A percentile compares a stretch with the other conserved stretches of the same genome.
phyloP scores from a whole-genome alignment of 2,113 vertebrate species.

The Azemiops feae region DNA sequence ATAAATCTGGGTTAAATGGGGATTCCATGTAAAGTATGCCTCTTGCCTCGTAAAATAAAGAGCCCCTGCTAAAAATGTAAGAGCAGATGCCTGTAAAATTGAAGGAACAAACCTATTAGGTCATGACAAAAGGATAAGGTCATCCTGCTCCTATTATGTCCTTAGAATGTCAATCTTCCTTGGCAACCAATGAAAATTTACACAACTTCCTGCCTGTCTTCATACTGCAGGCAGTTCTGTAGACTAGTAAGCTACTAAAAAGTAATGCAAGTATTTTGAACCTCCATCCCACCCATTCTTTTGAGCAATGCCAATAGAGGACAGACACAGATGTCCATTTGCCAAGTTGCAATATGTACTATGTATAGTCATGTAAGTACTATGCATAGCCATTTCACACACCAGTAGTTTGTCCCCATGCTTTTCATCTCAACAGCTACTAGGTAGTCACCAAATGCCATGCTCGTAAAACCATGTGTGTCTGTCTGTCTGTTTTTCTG shows the following conservation, averaged over 20 bases:
- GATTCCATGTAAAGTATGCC: neutral
- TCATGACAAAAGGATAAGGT: neutral
- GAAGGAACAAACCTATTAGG: neutral
- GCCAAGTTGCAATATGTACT: neutral
- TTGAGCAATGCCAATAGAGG: neutral
- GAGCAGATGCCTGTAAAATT: neutral
- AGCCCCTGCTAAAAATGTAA: neutral
- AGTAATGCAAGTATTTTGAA: neutral
- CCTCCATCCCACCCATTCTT: too few species aligned
- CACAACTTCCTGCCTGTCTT: neutral
- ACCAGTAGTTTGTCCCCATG: neutral
- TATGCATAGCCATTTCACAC: neutral
- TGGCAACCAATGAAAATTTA: neutral
- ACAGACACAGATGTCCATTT: neutral
- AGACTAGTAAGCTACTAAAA: neutral
- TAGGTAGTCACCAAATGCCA: neutral
- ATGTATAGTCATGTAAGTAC: neutral
- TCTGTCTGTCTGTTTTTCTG: too few species aligned
- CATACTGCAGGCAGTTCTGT: neutral
- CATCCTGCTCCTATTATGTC: neutral
- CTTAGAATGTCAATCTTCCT: neutral
- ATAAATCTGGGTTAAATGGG: neutral
- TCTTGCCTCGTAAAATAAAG: neutral
- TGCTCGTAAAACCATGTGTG: neutral
- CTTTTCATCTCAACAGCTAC: neutral